These are phyloP conservation scores for Macrophya annulata DNA, from an alignment of 2,888 invertebrate species.

Conservation along the genomic window DNA sequence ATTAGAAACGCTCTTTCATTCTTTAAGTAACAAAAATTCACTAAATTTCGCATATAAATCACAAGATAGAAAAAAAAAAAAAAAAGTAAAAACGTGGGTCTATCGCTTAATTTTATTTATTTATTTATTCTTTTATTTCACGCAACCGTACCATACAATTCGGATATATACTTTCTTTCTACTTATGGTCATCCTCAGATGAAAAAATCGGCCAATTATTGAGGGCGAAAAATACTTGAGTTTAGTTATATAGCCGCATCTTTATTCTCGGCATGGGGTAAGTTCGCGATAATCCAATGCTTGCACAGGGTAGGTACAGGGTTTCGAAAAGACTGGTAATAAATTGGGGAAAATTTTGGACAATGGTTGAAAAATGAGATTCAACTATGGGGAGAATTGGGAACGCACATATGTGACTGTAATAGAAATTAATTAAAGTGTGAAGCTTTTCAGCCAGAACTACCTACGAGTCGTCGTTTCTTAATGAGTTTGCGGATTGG, in stretches of 20 bases:
- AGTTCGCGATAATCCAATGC: not conserved
- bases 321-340: not conserved
- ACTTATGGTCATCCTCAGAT: not conserved
- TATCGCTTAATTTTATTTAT: not conserved
- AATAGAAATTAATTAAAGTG: not conserved
- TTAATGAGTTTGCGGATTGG: not conserved
- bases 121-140: not conserved
- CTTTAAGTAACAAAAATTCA: not conserved
- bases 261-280: not conserved
- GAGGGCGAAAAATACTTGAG: not conserved
- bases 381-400: not conserved
- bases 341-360: slow-evolving; percentile 48
- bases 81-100: not conserved
- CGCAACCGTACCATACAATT: not conserved
- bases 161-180: not conserved
- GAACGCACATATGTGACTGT: not conserved
- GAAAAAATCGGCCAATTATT: slow-evolving; percentile 38
- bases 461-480: not conserved
- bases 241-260: not conserved
- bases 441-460: not conserved
- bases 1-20: not conserved
- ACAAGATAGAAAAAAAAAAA: not conserved
- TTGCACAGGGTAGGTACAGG: not conserved
- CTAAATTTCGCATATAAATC: not conserved
- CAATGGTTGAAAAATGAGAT: slow-evolving; percentile 44